phyloP scores from a whole-genome alignment of 92 coral and sea anemone species.

The Siderastrea radians region DNA sequence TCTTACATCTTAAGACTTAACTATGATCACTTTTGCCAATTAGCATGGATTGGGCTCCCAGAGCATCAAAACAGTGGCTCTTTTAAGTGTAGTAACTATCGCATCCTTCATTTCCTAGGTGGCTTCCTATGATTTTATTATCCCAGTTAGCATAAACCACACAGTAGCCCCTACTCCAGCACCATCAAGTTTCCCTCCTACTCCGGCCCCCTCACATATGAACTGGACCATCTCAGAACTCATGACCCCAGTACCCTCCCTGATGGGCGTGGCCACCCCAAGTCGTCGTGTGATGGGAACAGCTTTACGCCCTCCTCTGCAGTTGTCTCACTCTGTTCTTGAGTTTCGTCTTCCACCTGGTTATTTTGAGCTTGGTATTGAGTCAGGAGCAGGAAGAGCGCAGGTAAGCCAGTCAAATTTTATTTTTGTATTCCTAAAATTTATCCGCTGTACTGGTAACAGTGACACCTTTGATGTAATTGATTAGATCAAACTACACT shows the following conservation, averaged over 20 bases:
- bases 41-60: too few relatives aligned
- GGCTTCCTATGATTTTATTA: conserved; percentile 93
- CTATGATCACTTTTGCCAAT: too few relatives aligned
- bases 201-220: conserved; percentile 96
- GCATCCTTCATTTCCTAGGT: conserved; percentile 61
- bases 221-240: conserved; percentile 99
- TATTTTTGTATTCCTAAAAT: neutral
- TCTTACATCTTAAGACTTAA: too few relatives aligned
- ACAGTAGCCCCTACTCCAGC: conserved; percentile 95
- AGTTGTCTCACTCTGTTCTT: conserved; percentile 86
- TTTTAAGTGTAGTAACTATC: neutral
- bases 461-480: too few relatives aligned
- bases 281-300: conserved; percentile 97
- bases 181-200: conserved; percentile 92
- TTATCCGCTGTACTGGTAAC: too few relatives aligned
- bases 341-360: conserved; percentile 96
- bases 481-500: too few relatives aligned
- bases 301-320: conserved; percentile 94
- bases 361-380: conserved; percentile 93
- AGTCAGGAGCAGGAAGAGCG: conserved; percentile 98
- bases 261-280: conserved; percentile 86
- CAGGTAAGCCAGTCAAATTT: conserved; percentile 66
- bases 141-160: conserved; percentile 99
- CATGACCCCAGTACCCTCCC: conserved; percentile 90
- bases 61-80: neutral